phyloP scores from a whole-genome alignment of 1,140 invertebrate species.

The Drosophila fuyamai region DNA sequence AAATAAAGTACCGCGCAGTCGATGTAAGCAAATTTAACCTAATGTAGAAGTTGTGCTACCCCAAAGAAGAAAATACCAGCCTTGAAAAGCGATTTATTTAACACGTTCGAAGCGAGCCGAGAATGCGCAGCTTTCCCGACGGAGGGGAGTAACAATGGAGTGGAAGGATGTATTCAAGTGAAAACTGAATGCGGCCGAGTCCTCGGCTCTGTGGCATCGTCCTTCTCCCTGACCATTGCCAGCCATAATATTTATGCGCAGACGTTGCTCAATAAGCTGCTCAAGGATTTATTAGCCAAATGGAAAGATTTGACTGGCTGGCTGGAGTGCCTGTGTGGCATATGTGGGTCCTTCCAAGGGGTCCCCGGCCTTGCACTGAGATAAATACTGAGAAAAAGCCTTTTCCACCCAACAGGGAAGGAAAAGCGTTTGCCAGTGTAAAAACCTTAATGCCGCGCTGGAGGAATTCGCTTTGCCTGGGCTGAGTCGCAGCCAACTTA shows the following conservation, averaged over 20 bases:
- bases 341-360: slow-evolving; percentile 52
- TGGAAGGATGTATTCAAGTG: slow-evolving; percentile 48
- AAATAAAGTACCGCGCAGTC: too few species aligned
- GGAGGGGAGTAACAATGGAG: not conserved
- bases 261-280: slow-evolving; percentile 84
- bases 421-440: slow-evolving; percentile 27
- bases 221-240: slow-evolving; percentile 45
- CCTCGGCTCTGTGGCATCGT: slow-evolving; percentile 1
- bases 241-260: slow-evolving; percentile 79
- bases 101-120: slow-evolving; percentile 54
- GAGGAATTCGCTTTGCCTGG: slow-evolving; percentile 40
- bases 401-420: not conserved
- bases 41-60: not conserved
- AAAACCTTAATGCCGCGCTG: slow-evolving; percentile 32
- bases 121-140: slow-evolving; percentile 37
- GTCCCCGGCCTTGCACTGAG: slow-evolving; percentile 9
- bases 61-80: not conserved
- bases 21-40: not conserved
- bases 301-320: slow-evolving; percentile 81
- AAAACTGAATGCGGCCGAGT: slow-evolving; percentile 55
- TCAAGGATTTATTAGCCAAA: slow-evolving; percentile 84
- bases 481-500: slow-evolving; percentile 44
- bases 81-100: slow-evolving; percentile 58
- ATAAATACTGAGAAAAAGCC: not conserved
- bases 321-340: slow-evolving; percentile 36